Evolutionary conservation across 2,113 vertebrate genomes (phyloP).

Genomic region (Gorsachius goisagi): DNA sequence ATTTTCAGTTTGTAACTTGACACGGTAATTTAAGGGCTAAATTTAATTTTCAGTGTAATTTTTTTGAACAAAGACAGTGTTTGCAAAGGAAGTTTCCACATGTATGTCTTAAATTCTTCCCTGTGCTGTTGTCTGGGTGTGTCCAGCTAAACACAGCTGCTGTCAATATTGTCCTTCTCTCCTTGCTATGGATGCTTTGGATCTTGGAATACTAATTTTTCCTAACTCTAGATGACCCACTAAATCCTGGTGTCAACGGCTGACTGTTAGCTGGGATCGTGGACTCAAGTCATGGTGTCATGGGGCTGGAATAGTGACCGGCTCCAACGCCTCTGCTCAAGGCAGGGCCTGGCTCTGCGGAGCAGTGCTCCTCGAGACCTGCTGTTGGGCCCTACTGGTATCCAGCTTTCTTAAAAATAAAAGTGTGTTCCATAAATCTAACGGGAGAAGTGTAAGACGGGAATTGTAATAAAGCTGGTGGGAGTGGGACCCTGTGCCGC

Average conservation of each 20-base stretch:
- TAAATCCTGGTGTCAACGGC: not conserved
- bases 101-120: not conserved
- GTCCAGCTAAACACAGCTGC: not conserved
- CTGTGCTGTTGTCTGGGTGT: not conserved
- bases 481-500: not conserved
- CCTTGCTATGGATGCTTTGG: not conserved
- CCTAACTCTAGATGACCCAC: not conserved
- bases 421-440: not conserved
- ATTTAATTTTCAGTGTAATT: not conserved
- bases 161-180: not conserved
- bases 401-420: too few species aligned
- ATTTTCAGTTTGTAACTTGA: not conserved
- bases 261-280: not conserved
- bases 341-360: not conserved
- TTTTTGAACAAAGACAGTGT: not conserved
- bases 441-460: fast-evolving
- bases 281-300: too few species aligned
- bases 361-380: not conserved
- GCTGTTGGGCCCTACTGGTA: not conserved
- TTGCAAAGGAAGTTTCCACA: not conserved
- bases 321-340: fast-evolving
- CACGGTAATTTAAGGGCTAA: not conserved
- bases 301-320: not conserved
- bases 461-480: not conserved
- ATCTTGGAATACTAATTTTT: not conserved